These are phyloP conservation scores for Neomorphus geoffroyi DNA, from an alignment of 2,797 vertebrate genomes.

Conservation along the genomic window DNA sequence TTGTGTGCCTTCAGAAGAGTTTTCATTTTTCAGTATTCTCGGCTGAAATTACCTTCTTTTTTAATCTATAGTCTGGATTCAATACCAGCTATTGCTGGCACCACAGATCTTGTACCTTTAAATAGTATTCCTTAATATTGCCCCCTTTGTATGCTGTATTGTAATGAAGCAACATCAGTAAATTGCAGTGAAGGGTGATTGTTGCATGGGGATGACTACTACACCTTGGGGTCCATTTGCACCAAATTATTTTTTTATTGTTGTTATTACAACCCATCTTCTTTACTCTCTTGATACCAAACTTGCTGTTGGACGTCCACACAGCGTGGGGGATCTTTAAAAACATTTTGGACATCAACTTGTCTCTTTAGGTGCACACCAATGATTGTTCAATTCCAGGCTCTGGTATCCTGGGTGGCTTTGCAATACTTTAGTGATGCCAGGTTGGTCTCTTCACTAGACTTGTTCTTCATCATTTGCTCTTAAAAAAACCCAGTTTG, in stretches of 20 bases:
- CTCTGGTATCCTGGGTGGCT: constrained; percentile 32
- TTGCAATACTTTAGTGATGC: constrained; percentile 14
- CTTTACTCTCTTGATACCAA: constrained; percentile 71
- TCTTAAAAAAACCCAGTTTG: constrained; percentile 37
- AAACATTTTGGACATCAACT: constrained; percentile 62
- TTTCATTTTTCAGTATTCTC: constrained; percentile 34
- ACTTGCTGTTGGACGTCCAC: constrained; percentile 74
- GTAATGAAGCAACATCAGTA: constrained; percentile 81
- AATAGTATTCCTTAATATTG: constrained; percentile 64
- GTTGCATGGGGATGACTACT: constrained; percentile 77
- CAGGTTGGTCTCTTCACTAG: constrained; percentile 7
- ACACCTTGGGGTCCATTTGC: constrained; percentile 80
- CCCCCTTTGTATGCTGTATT: constrained; percentile 69
- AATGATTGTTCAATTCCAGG: constrained; percentile 55
- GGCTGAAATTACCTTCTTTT: constrained; percentile 41
- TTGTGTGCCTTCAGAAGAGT: background rate
- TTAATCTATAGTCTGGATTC: background rate
- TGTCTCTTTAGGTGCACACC: constrained; percentile 45
- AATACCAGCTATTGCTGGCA: constrained; percentile 24
- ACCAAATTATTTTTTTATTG: constrained; percentile 83
- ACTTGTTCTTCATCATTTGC: constrained; percentile 15
- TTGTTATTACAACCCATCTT: constrained; percentile 79
- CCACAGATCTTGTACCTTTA: constrained; percentile 57
- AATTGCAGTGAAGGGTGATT: constrained; percentile 81
- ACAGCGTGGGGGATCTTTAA: constrained; percentile 56